Evolutionary conservation across 2,888 invertebrate species (phyloP), one percentile per base, ranked within the genome.

Genomic region (Metopia argyrocephala): DNA sequence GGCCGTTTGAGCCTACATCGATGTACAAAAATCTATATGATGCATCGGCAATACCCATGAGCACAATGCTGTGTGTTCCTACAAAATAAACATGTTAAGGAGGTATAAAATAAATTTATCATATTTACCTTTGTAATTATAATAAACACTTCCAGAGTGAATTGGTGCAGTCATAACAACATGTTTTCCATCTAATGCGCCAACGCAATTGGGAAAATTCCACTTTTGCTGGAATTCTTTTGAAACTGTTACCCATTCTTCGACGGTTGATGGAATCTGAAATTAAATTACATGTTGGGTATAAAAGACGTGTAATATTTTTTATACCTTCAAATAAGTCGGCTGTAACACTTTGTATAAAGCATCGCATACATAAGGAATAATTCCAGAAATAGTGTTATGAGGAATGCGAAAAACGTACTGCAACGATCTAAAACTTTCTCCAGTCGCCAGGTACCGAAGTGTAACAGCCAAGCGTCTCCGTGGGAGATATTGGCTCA

Each of bases 141-240:
- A 79, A 28, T 64, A 79, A 50, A 46, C 50, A 54, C 75, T 75
- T 56, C 74, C 79, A 38, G 64, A 57, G 27, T 54, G 57, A 27
- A 64, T 9, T 50, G 79, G 79, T 20, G 74, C 79, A 28, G 21
- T 66, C 61, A 78, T 66, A 23, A 73, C 78, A 20, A 73, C 25
- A 31, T 65, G 71, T 45, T 78, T 73, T 7, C 68, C 73, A 31
- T 73, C 78, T 50, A 76, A 45, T 12, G 62, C 21, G 23, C 62
- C 71, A 46, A 78, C 52, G 21, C 71, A 71, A 61, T 78, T 52
- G 38, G 68, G 61, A 62, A 78, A 73, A 62, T 78, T 73, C 71
- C 66, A 66, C 45, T 18, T 27, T 6, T 52, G 2, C 4, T 54
- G 18, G 52, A 62, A 71, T 20, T 52, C 25, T 1, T 61, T 25